A percentile compares a stretch with the other conserved stretches of the same genome.
phyloP scores from a whole-genome alignment of 2,113 vertebrate genomes.

The Patagioenas fasciata region DNA sequence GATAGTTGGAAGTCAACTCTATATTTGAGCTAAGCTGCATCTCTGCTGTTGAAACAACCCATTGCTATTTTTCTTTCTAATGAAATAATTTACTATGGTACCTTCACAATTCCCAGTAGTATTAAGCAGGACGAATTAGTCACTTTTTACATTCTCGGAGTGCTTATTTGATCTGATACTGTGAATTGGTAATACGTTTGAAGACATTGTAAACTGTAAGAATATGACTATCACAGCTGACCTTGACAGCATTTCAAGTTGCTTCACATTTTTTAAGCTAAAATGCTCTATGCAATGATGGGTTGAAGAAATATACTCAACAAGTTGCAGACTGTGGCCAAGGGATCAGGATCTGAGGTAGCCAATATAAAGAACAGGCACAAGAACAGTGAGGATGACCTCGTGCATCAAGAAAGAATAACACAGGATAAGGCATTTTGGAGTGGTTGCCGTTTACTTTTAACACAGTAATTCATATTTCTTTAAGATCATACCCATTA shows the following conservation, averaged over 20 bases:
- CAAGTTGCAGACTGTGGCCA: not conserved
- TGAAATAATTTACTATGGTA: not conserved
- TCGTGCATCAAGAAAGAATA: not conserved
- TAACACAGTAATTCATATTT: not conserved
- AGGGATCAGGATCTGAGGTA: not conserved
- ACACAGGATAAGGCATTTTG: not conserved
- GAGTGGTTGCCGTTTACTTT: not conserved
- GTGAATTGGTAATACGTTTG: no score
- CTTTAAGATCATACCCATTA: not conserved
- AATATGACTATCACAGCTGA: not conserved
- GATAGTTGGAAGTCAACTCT: not conserved
- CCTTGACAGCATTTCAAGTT: not conserved
- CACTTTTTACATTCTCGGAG: not conserved
- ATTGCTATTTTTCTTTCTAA: not conserved
- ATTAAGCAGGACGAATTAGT: not conserved
- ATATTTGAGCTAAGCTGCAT: not conserved
- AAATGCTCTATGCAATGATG: not conserved
- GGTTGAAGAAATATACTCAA: not conserved
- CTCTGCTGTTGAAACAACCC: not conserved
- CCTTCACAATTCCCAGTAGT: not conserved
- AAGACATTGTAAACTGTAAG: not conserved
- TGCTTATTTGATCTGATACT: not conserved
- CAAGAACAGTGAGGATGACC: not conserved
- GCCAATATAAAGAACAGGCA: not conserved
- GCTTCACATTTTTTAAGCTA: not conserved